Evolutionary conservation across 2,888 invertebrate species (phyloP).

Genomic region (Bellardia pandia): DNA sequence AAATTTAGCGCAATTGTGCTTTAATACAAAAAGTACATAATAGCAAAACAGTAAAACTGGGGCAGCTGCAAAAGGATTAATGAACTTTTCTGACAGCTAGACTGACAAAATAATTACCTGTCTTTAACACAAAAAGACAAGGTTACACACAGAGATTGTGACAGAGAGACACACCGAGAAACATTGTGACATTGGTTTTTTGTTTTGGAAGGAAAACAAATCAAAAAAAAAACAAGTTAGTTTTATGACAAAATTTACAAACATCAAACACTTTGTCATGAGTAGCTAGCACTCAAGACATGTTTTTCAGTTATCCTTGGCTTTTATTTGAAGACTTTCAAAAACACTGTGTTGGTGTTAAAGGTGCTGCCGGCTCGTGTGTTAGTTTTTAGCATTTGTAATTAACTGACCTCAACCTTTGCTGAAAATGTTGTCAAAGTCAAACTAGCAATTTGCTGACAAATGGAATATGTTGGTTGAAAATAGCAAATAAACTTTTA

Average conservation of each 20-base stretch:
- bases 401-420: constrained; percentile 26
- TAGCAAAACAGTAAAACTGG: not conserved
- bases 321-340: constrained; percentile 4
- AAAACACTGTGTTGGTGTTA: not conserved
- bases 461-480: not conserved
- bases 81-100: constrained; percentile 25
- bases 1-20: not conserved
- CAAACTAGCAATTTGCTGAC: constrained; percentile 4
- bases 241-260: not conserved
- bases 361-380: not conserved
- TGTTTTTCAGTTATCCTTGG: constrained; percentile 4
- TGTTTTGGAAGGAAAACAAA: not conserved
- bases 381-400: constrained; percentile 3
- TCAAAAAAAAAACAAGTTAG: not conserved
- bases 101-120: constrained; percentile 3
- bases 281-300: constrained; percentile 1
- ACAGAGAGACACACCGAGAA: not conserved
- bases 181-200: too few species aligned
- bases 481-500: constrained; percentile 8
- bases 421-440: constrained; percentile 18
- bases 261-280: constrained; percentile 4
- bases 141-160: not conserved
- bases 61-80: constrained; percentile 1
- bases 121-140: not conserved
- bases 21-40: not conserved